Evolutionary conservation across 2,888 invertebrate genomes (phyloP).

Genomic region (Artemia sp.): DNA sequence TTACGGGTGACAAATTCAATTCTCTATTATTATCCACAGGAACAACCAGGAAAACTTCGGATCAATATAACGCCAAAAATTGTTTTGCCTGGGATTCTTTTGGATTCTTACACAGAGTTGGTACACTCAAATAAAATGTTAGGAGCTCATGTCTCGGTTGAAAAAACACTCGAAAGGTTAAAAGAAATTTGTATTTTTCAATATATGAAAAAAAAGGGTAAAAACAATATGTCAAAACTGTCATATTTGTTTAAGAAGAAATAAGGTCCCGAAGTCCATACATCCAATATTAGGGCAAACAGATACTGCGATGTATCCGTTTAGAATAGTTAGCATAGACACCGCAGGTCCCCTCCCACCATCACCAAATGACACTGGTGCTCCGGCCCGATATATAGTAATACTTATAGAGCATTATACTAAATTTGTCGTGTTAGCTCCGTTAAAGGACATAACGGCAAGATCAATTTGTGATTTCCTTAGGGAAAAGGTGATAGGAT

Average conservation of each 20-base stretch:
- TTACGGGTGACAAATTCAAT: neutral
- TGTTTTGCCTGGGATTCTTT: neutral
- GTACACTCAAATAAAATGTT: neutral
- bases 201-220: neutral
- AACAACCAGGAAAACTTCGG: neutral
- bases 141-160: neutral
- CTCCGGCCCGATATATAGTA: no score
- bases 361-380: no score
- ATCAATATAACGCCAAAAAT: neutral
- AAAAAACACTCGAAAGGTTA: neutral
- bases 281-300: neutral
- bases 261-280: neutral
- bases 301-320: neutral
- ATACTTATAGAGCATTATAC: no score
- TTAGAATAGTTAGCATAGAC: neutral
- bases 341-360: neutral
- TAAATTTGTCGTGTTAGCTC: no score
- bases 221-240: neutral
- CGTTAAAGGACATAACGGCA: neutral
- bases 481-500: no score
- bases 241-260: neutral
- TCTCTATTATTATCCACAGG: neutral
- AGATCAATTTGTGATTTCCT: neutral
- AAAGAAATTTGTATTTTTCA: neutral
- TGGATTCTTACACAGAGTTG: neutral